Evolutionary conservation across 2,888 invertebrate genomes (phyloP), one percentile per base, ranked within the genome.

Genomic region (Lomographa bimaculata): DNA sequence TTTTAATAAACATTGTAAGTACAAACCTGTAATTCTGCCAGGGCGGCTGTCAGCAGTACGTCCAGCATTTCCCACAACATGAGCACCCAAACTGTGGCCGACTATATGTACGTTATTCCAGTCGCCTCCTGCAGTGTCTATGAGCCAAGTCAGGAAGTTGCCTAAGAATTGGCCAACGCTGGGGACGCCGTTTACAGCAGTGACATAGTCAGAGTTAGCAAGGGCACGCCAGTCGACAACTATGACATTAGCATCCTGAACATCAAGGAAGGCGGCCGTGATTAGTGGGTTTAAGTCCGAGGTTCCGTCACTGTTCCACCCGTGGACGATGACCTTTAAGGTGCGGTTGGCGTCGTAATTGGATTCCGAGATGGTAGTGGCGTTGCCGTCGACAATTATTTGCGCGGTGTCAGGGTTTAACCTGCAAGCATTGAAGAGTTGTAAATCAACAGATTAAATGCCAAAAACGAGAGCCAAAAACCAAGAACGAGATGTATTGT

Each of bases 71-170:
- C 83, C 85, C 0, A 79, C 79, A 3, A 82, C 57, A 40, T 85
- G 85, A 46, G 83, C 85, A 2, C 86, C 86, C 46, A 85, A 70
- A 55, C 86, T 85, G 68, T 74, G 76, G 10, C 86, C 86, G 11
- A 84, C 64, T 11, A 86, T 51, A 45, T 87, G 86, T 1, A 85
- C 60, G 12, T 73, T 72, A 45, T 73, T 70, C 73, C 76, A 79
- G 52, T 75, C 71, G 3, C 77, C 78, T 8, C 83, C 84, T 2
- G 60, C 66, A 0, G 51, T 75, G 28, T 62, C 66, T 36, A 76
- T 60, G 8, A 85, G 68, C 76, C 77, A 81, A 7, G 58, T 50
- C 2, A 86, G 28, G 54, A 82, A 82, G 48, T 73, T 66, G 2
- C 76, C 83, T 1, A 84, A 59, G 26, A 60, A 62, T 21, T 65